Percentiles rank a stretch among this genome's conserved stretches.
These are phyloP conservation scores for Carollia perspicillata DNA, from an alignment of 2,113 vertebrate genomes.

Conservation along the genomic window DNA sequence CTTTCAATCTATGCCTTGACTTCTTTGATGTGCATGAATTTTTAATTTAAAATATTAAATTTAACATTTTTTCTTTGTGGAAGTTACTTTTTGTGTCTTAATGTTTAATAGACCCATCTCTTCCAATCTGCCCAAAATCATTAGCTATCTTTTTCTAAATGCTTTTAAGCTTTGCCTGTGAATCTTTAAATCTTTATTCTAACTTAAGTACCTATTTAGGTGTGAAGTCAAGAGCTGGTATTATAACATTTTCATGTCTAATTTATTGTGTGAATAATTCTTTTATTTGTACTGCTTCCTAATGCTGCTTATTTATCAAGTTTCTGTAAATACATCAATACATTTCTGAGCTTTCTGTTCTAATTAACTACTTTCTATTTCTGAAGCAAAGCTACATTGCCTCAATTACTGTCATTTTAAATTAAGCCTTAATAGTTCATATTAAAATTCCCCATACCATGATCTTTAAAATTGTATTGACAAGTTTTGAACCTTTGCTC, in stretches of 20 bases:
- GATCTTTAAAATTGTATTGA: background rate
- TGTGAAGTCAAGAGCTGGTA: background rate
- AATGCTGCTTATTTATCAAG: background rate
- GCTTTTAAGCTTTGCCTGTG: background rate
- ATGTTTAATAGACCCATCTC: background rate
- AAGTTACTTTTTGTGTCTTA: background rate
- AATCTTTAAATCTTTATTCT: background rate
- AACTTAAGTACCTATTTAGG: background rate
- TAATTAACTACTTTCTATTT: background rate
- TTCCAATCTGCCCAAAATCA: background rate
- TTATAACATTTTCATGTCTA: conserved; percentile 2
- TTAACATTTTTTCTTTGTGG: background rate
- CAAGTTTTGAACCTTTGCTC: background rate
- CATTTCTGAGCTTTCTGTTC: background rate
- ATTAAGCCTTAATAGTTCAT: conserved; percentile 20
- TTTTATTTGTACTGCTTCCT: background rate
- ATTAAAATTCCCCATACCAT: background rate
- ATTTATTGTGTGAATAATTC: background rate
- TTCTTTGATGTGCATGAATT: background rate
- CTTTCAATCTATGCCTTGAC: background rate
- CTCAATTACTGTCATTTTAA: background rate
- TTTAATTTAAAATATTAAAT: conserved; percentile 21
- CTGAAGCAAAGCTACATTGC: background rate
- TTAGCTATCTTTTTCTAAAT: background rate
- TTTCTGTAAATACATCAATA: background rate